Percentiles rank a stretch among this genome's conserved stretches.
phyloP scores from a whole-genome alignment of 2,113 vertebrate genomes.

The Labeo rohita region DNA sequence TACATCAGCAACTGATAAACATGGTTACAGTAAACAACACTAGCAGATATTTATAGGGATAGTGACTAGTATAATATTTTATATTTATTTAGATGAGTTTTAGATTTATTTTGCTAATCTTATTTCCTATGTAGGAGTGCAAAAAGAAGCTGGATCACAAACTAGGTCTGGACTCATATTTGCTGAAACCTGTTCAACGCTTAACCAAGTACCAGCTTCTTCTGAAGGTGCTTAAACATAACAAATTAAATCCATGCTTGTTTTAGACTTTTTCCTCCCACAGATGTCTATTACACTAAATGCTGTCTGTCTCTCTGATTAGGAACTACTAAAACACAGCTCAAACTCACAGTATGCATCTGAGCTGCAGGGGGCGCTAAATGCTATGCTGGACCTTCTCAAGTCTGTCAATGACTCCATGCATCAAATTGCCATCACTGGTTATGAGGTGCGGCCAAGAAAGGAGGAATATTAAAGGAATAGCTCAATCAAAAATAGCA shows the following conservation, averaged over 20 bases:
- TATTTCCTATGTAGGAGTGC: conserved; percentile 81
- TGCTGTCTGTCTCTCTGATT: conserved; percentile 36
- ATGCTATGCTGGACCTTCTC: conserved; percentile 90
- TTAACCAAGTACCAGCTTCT: conserved; percentile 97
- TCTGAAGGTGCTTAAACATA: conserved; percentile 81
- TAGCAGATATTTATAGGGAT: neutral
- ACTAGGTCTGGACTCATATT: conserved; percentile 92
- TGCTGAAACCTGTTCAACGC: conserved; percentile 96
- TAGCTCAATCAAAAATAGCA: neutral
- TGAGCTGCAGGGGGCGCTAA: conserved; percentile 89
- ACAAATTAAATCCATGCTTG: neutral
- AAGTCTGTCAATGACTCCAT: conserved; percentile 98
- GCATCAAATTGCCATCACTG: conserved; percentile 96
- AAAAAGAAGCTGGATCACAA: conserved; percentile 93
- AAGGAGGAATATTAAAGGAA: neutral
- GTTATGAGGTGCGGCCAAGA: conserved; percentile 82
- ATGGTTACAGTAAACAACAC: neutral
- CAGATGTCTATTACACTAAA: neutral
- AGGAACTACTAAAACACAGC: conserved; percentile 95
- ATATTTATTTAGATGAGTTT: neutral
- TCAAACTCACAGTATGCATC: conserved; percentile 77
- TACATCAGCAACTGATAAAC: neutral
- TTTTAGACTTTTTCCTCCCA: neutral
- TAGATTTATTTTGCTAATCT: neutral
- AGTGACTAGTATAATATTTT: neutral